These are phyloP conservation scores for Musca vetustissima DNA, from an alignment of 1,140 invertebrate species.

Conservation along the genomic window DNA sequence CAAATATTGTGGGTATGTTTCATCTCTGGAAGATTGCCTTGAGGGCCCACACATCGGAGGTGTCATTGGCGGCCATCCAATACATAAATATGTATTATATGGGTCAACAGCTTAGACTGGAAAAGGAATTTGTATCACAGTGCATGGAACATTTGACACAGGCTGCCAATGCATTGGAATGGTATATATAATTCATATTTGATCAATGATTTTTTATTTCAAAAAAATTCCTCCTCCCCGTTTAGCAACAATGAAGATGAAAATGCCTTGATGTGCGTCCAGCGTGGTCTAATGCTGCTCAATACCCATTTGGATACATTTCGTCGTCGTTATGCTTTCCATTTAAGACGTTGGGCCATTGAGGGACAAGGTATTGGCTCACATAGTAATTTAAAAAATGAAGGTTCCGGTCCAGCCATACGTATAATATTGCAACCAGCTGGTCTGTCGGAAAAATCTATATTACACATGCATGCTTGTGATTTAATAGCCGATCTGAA, in stretches of 20 bases:
- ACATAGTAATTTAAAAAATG: constrained; percentile 65
- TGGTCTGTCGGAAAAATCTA: constrained; percentile 76
- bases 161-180: constrained; percentile 71
- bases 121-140: constrained; percentile 87
- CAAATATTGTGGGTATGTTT: constrained; percentile 81
- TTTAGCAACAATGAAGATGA: constrained; percentile 60
- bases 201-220: no score
- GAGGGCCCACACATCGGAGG: constrained; percentile 85
- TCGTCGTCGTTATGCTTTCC: constrained; percentile 81
- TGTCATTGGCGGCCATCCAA: constrained; percentile 91
- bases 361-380: constrained; percentile 76
- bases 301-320: constrained; percentile 93
- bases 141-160: constrained; percentile 88
- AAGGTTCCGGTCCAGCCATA: constrained; percentile 60
- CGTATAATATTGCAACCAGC: constrained; percentile 83
- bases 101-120: constrained; percentile 83
- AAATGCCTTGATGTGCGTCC: constrained; percentile 82
- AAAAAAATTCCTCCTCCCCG: constrained; percentile 30
- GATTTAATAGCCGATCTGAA: constrained; percentile 88
- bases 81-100: constrained; percentile 92
- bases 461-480: constrained; percentile 73
- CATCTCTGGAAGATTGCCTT: constrained; percentile 92
- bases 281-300: constrained; percentile 81
- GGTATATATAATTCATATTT: constrained; percentile 33
- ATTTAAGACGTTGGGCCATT: constrained; percentile 80